Evolutionary conservation across 2,113 vertebrate genomes (phyloP), one percentile per base, ranked within the genome.

Genomic region (Grus americana): DNA sequence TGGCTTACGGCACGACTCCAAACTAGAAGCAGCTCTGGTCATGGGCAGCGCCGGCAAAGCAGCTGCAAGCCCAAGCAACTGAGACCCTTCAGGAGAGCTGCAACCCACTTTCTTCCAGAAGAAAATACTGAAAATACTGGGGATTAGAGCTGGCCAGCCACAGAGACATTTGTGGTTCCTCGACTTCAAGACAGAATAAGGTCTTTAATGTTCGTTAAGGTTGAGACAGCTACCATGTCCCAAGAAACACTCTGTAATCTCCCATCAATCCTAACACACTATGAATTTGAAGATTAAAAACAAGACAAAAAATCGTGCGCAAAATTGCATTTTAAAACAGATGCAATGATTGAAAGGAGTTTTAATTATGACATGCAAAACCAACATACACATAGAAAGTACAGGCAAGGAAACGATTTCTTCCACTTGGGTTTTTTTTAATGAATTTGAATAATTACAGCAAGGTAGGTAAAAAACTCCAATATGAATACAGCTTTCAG

Each of bases 31-130:
- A 89, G 74, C 71, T 54, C 80, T 88, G 71, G 34, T 34, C 90
- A 85, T 2, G 12, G 80, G 66, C 75, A 95, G 74, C 84, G 52
- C 74, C 9, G 38, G 79, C 61, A 82, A 68, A 75, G 82, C 78
- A 96, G 86, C 88, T 96, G 93, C 95, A 92, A 92, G 54, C 44
- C 30, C 38, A 55, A 71, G 75, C 26, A 86, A 87, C 59, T 47
- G 24, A 85, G 65, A 75, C 15, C 46, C 58, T 72, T 70, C 73
- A 67, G 55, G 79, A 79, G 54, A 85, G 63, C 73, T 75, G 32
- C 13, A 12, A 70, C 55, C 22, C 54, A 18, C 57, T 49, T 82
- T 82, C 36, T 40, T 79, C 22, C 54, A 71, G 34, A 52, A 81
- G 75, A 80, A 78, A n/a, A 11, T 34, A 9, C 23, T 58, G 46